Base-by-base conservation (phyloP, 2,888 invertebrate genomes). In the Griposia aprilina region DNA sequence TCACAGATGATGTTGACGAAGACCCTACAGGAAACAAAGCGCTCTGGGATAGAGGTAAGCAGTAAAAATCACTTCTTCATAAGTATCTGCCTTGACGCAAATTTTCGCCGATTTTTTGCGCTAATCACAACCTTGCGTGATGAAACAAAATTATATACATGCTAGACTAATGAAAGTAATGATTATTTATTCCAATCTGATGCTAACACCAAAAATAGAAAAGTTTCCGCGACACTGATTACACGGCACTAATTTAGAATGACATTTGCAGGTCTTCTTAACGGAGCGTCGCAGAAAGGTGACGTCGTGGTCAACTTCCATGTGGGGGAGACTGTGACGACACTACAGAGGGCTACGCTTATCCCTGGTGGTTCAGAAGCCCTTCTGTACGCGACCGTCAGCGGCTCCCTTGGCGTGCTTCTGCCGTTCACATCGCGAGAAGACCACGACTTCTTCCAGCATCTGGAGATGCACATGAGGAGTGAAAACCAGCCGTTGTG, bases 401-500 rank as follows among this genome's bases (percentile, higher is more conserved):
- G 99, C 81, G 99, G 99, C 6, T 98, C 99, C 0, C 98, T 99
- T 0, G 99, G 99, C 1, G 99, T 99, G 13, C 97, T 99, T 60
- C 98, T 99, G 36, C 99, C 99, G 0, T 99, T 99, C 92, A 99
- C 99, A 0, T 99, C 99, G 30, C 98, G 99, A 90, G 99, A 99
- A 97, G 99, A 99, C 94, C 99, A 99, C 90, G 99, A 99, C 93
- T 99, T 99, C 94, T 99, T 99, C 97, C 99, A 99, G 93, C 99
- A 99, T 96, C 97, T 99, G 84, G 99, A 99, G 95, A 99, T 99
- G 99, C 99, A 99, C 94, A 99, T 99, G 99, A 97, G 99, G 73
- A 99, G 99, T 85, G 99, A 99, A 94, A 98, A 99, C 95, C 97
- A 99, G 0, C 99, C 99, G 0, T 96, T 99, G 0, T 99, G 99